Evolutionary conservation across 1,140 invertebrate species (phyloP).

Genomic region (Akabosia matsudoensis): DNA sequence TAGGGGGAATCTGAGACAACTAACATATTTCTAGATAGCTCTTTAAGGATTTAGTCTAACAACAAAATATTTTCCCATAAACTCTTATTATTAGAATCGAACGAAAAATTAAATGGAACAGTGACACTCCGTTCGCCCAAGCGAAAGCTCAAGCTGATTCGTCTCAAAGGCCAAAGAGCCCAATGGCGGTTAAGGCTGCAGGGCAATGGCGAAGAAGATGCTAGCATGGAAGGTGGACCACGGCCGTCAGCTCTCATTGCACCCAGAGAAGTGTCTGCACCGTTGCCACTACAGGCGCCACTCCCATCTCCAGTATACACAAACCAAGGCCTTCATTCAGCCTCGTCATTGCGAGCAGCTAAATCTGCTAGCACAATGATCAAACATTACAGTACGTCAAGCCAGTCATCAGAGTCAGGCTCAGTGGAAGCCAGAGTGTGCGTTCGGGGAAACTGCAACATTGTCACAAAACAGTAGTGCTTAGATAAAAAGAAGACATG

Average conservation of each 20-base stretch:
- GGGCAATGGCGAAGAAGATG: constrained; percentile 8
- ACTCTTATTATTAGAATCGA: background rate
- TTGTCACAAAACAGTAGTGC: constrained; percentile 32
- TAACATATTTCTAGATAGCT: background rate
- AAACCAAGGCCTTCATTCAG: background rate
- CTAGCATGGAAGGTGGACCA: background rate
- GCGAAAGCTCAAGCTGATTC: constrained; percentile 40
- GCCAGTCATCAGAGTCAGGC: background rate
- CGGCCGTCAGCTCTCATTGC: constrained; percentile 25
- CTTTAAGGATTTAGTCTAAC: background rate
- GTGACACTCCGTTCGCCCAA: constrained; percentile 8
- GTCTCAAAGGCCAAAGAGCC: constrained; percentile 39
- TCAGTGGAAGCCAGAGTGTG: constrained; percentile 43
- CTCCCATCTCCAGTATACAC: background rate
- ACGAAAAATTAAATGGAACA: constrained; percentile 9
- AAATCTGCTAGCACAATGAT: constrained; percentile 10
- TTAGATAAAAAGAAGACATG: background rate
- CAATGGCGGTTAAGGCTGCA: constrained; percentile 43
- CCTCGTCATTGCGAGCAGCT: background rate
- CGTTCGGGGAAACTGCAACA: constrained; percentile 40
- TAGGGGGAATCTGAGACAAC: background rate
- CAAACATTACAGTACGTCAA: constrained; percentile 4
- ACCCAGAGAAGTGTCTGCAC: constrained; percentile 17
- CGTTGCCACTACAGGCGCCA: background rate
- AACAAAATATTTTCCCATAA: background rate